Evolutionary conservation across 2,888 invertebrate species (phyloP), one percentile per base, ranked within the genome.

Genomic region (Leptinotarsa juncta): DNA sequence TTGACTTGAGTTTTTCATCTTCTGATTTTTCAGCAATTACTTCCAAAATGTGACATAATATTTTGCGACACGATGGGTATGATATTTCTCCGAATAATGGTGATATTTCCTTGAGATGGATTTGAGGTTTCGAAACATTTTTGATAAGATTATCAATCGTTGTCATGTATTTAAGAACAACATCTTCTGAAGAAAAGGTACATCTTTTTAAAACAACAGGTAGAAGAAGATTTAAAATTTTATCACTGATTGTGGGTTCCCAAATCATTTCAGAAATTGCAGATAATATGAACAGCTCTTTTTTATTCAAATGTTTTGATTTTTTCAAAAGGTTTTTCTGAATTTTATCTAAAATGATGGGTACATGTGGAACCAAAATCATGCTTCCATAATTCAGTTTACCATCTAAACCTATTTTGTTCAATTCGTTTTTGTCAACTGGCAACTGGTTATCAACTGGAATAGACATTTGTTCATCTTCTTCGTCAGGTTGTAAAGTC

Each of bases 91-190:
- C 93, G 81, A 95, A 94, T 7, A 96, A 88, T 2, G 94, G 93
- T 3, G 94, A 92, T 70, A 96, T 88, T 74, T 91, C 90, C 82
- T 92, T 91, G 16, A 95, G 87, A 86, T 95, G 95, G 20, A 87
- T 86, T 72, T 91, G 90, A 0, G 94, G 93, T 65, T 91, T 88
- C 0, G 89, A 86, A 7, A 95, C 92, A 77, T 93, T 92, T 72
- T 91, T 91, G 2, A 95, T 86, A n/a, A 97, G 90, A 88, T 96
- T 96, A 1, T 90, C 90, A 0, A 96, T 89, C 0, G 95, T 95
- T 3, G 90, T 92, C 0, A 97, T 89, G 20, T 95, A 90, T 83
- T 94, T 91, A 66, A 91, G 88, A 81, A 94, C 90, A 1, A 92
- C 91, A 78, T 95, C 94, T 83, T 95, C 94, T 1, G 91, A 91